Evolutionary conservation across 2,113 vertebrate species (phyloP).

Genomic region (Toxostoma redivivum): DNA sequence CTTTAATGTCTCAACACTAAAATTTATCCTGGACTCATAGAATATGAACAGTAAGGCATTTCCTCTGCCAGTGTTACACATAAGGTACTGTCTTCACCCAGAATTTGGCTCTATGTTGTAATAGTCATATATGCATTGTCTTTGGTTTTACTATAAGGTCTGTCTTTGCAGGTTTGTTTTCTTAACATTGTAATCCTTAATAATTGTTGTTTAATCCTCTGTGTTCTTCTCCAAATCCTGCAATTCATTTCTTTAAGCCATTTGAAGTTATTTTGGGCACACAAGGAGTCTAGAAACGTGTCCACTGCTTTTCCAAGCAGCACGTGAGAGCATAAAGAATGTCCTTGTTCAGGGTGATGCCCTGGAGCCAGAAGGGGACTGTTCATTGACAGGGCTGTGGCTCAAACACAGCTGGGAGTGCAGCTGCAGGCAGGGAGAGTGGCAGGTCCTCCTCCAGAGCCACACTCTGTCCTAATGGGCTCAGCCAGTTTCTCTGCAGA

Average conservation of each 20-base stretch:
- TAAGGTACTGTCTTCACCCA: not conserved
- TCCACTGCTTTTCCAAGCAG: not conserved
- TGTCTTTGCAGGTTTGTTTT: not conserved
- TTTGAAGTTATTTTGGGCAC: not conserved
- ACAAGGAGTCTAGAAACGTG: not conserved
- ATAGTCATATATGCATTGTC: not conserved
- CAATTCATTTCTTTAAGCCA: not conserved
- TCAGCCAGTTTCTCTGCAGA: not conserved
- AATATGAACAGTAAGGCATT: not conserved
- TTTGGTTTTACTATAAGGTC: not conserved
- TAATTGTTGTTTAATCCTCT: not conserved
- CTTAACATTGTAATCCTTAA: not conserved
- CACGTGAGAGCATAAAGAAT: not conserved
- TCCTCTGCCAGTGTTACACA: not conserved
- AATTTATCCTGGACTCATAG: not conserved
- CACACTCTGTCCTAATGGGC: not conserved
- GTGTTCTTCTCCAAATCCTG: not conserved
- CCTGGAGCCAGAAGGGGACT: not conserved
- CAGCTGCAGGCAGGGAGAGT: not conserved
- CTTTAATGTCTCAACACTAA: not conserved
- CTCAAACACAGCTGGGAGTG: not conserved
- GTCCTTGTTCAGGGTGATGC: conserved; percentile 1
- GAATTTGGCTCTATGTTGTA: not conserved
- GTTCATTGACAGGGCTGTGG: not conserved
- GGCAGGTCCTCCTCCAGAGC: not conserved